phyloP scores from a whole-genome alignment of 2,797 vertebrate species.

The Fratercula arctica region DNA sequence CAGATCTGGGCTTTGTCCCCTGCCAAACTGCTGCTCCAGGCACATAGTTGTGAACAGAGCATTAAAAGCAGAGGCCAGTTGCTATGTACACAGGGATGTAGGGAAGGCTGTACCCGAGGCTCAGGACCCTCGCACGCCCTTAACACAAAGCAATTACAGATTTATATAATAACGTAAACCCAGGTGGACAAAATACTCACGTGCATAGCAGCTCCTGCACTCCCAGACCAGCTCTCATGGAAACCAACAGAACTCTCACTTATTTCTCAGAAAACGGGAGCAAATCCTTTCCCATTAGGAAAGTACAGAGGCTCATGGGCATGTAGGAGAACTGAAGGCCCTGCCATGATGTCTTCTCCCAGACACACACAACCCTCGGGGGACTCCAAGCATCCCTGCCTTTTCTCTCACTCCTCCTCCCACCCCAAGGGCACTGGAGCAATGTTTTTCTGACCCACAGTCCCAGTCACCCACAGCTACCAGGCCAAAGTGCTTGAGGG shows the following conservation, averaged over 20 bases:
- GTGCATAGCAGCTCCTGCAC: not conserved
- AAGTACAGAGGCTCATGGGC: not conserved
- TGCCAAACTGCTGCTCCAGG: not conserved
- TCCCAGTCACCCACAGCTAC: not conserved
- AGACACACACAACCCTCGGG: not conserved
- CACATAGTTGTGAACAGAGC: accelerated
- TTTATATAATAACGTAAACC: not conserved
- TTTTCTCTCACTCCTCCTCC: not conserved
- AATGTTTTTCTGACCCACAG: not conserved
- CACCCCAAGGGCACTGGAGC: not conserved
- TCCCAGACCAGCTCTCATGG: not conserved
- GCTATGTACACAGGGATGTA: no score
- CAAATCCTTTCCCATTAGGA: not conserved
- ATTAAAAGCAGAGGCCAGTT: not conserved
- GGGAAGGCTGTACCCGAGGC: not conserved
- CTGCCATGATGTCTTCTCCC: not conserved
- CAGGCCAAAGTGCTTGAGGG: not conserved
- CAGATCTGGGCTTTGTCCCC: not conserved
- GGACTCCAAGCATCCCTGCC: not conserved
- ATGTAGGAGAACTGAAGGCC: not conserved
- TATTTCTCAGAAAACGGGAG: not conserved
- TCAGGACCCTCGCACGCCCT: not conserved
- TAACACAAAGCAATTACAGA: not conserved
- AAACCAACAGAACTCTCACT: not conserved
- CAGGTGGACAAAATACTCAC: not conserved